Evolutionary conservation across 2,797 vertebrate species (phyloP), one percentile per base, ranked within the genome.

Genomic region (Muscicapa comitata): DNA sequence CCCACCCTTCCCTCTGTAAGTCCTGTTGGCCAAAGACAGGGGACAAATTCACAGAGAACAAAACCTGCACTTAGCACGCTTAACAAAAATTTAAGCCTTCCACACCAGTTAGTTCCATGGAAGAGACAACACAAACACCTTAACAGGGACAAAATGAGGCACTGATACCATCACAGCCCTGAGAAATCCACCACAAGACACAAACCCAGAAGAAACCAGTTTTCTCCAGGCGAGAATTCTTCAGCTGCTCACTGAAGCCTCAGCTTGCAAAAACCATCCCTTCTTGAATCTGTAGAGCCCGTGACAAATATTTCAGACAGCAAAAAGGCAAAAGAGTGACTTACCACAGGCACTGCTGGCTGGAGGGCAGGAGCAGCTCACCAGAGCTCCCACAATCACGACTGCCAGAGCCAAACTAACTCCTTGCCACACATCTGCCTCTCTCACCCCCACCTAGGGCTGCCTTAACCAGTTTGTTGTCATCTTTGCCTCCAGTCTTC

Each of bases 351-450:
- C 19, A 40, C 23, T 48, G 38, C 29, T 26, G 14, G 21, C n/a
- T 45, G 17, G 40, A 72, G 50, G 10, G 19, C 38, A 25, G 13
- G n/a, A 76, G 63, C 5, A 76, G 8, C 15, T 84, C 11, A 5
- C 19, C 58, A 71, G 33, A 62, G 21, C 18, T n/a, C 13, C 57
- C 61, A 48, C 5, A 24, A 2, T 23, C 10, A 15, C 4, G 2
- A 17, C 9, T 14, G 7, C 38, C 17, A 13, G 3, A 43, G 11
- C 16, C 42, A 74, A 40, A 18, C 2, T 4, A 3, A 17, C 6
- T n/a, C 40, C 6, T 8, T 4, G 2, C 17, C 13, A 3, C 1
- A 0, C 20, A 15, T 7, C 24, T 10, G 0, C 15, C 25, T 20
- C 29, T 29, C 23, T 43, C 17, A 35, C 5, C 10, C 24, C 23